phyloP scores from a whole-genome alignment of 2,797 vertebrate genomes.

The Parotocinclus haroldoi region DNA sequence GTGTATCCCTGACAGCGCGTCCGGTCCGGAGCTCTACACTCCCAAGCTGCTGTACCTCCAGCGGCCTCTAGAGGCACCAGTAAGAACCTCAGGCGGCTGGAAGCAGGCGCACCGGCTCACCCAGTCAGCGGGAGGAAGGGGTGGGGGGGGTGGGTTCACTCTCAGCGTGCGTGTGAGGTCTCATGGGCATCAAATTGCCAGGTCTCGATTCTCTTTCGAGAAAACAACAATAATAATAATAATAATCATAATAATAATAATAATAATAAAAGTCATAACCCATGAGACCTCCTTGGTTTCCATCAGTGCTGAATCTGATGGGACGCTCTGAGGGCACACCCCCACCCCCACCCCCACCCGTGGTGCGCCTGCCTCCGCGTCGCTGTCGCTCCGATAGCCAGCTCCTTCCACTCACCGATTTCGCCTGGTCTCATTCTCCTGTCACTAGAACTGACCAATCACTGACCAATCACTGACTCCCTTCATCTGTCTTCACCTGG shows the following conservation, averaged over 20 bases:
- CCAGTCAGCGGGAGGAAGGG: conserved; percentile 29
- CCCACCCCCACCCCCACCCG: conserved; percentile 13
- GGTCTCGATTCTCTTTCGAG: too few species aligned
- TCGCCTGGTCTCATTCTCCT: conserved; percentile 61
- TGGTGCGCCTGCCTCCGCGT: conserved; percentile 52
- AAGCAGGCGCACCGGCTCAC: conserved; percentile 52
- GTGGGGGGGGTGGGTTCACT: too few species aligned
- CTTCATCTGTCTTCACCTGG: conserved; percentile 60
- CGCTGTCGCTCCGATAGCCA: conserved; percentile 54
- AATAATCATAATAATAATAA: too few species aligned
- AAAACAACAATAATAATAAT: too few species aligned
- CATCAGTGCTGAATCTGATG: conserved; percentile 25
- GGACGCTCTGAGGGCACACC: conserved; percentile 9
- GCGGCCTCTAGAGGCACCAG: conserved; percentile 73
- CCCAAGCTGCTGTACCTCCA: conserved; percentile 65
- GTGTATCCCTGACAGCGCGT: conserved; percentile 63
- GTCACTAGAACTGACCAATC: conserved; percentile 61
- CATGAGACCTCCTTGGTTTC: neutral
- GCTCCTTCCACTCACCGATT: conserved; percentile 54
- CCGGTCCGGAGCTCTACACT: conserved; percentile 69
- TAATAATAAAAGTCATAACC: too few species aligned
- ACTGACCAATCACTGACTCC: conserved; percentile 54
- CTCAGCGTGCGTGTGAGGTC: conserved; percentile 10
- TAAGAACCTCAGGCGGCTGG: conserved; percentile 59
- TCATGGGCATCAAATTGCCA: neutral